Conservation (phyloP, 2,888 invertebrate genomes). For the Elgonia sp. region DNA sequence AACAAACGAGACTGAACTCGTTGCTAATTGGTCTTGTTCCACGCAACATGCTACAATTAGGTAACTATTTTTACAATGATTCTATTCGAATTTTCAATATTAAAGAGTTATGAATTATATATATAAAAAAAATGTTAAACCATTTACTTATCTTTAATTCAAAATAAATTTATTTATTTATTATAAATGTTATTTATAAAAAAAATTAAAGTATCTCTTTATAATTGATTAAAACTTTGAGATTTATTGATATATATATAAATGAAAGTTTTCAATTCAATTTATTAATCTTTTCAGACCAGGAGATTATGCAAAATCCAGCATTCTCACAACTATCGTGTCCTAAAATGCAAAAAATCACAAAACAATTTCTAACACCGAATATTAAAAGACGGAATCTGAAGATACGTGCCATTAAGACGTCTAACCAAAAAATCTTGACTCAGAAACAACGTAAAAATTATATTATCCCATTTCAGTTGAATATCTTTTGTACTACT, state of each 20-base stretch:
- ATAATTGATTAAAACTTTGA: no score
- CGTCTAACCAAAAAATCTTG: constrained; percentile 41
- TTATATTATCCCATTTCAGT: constrained; percentile 27
- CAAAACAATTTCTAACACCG: constrained; percentile 19
- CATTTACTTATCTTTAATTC: no score
- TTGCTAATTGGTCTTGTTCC: constrained; percentile 85
- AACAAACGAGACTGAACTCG: constrained; percentile 82
- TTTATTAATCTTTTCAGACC: no score
- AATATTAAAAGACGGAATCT: constrained; percentile 33
- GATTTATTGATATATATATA: no score
- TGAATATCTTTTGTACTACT: constrained; percentile 51
- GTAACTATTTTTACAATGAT: constrained; percentile 76
- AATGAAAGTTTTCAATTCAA: no score
- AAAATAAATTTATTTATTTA: no score
- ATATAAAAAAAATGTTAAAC: no score
- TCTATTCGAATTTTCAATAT: constrained; percentile 6
- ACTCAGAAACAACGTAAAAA: constrained; percentile 38
- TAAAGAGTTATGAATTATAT: no score
- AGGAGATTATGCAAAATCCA: constrained; percentile 75
- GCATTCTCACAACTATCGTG: constrained; percentile 84
- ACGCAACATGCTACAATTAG: constrained; percentile 86
- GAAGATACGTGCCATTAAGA: constrained; percentile 59
- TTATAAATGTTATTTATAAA: no score
- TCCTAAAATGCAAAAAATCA: constrained; percentile 81
- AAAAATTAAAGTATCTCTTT: no score